Evolutionary conservation across 2,797 vertebrate genomes (phyloP).

Genomic region (Acanthurus lineatus): DNA sequence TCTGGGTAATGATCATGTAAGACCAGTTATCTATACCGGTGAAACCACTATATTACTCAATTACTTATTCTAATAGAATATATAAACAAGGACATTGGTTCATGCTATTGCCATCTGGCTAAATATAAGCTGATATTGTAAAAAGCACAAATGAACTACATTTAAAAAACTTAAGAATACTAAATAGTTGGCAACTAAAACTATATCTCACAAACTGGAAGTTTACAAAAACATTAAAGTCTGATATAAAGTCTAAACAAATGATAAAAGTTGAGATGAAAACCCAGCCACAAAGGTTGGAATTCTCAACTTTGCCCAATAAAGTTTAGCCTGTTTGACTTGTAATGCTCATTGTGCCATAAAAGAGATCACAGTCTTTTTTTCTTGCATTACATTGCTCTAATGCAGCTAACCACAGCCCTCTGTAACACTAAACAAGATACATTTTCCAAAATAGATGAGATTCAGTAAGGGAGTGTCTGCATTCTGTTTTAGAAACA

Average conservation of each 20-base stretch:
- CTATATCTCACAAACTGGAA: not conserved
- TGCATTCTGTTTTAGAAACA: too few species aligned
- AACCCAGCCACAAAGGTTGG: not conserved
- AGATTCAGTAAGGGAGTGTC: too few species aligned
- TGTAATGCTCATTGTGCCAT: too few species aligned
- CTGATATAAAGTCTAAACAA: not conserved
- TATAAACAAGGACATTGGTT: slow-evolving; percentile 31
- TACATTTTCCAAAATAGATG: too few species aligned
- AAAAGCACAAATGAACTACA: slow-evolving; percentile 1
- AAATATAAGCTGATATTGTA: slow-evolving; percentile 35
- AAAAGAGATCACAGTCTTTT: too few species aligned
- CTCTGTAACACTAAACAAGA: too few species aligned
- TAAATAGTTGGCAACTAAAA: not conserved
- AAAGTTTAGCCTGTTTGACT: too few species aligned
- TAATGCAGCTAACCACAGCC: too few species aligned
- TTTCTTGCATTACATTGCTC: too few species aligned
- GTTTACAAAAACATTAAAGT: not conserved
- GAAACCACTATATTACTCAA: slow-evolving; percentile 34
- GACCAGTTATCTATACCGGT: slow-evolving; percentile 13
- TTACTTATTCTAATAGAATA: slow-evolving; percentile 25
- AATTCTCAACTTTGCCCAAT: not conserved
- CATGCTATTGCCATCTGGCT: slow-evolving; percentile 39
- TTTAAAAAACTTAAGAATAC: slow-evolving; percentile 11
- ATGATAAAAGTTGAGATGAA: not conserved
- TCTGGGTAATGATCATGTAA: slow-evolving; percentile 7